Evolutionary conservation across 1,140 invertebrate genomes (phyloP), one percentile per base, ranked within the genome.

Genomic region (Apis florea): DNA sequence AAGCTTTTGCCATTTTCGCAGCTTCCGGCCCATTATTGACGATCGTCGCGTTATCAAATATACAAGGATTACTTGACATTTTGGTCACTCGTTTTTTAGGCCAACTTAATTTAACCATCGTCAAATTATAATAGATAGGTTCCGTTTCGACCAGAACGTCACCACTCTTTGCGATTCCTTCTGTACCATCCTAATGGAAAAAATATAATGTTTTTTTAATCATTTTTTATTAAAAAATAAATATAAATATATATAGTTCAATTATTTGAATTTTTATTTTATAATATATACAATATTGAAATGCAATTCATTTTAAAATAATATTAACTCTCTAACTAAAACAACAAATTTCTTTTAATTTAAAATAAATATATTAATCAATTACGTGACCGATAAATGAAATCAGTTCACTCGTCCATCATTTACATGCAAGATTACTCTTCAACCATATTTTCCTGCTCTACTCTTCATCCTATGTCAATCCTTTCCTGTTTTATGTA

Each of bases 121-220:
- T 95, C 81, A 98, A 89, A 89, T 97, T 96, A 89, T 98, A 98
- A 73, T 94, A 94, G 24, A 95, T 94, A 11, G 97, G 96, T 91
- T 97, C 97, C 0, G 95, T 96, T 92, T 97, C 97, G 0, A 97
- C 95, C 3, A 98, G 92, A 51, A 97, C 94, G 89, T 98, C 96
- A 2, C 97, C 97, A 15, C 83, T 78, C 4, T 95, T 94, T 58
- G 95, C 95, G 66, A 94, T 95, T 73, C 94, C 93, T 83, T 95
- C 92, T 59, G 94, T 94, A 59, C 95, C 95, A 80, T 95, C 94
- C 90, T 95, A 87, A 40, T 11, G 0, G 21, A 15, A 61, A 49
- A 40, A 71, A 31, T 13, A 47, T 11, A 54, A 24, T 51, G n/a
- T 4, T 40, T 66, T 19, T 19, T 17, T 40, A 31, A 21, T 31